Evolutionary conservation across 1,140 invertebrate genomes (phyloP).

Genomic region (Meloidogyne hapla): DNA sequence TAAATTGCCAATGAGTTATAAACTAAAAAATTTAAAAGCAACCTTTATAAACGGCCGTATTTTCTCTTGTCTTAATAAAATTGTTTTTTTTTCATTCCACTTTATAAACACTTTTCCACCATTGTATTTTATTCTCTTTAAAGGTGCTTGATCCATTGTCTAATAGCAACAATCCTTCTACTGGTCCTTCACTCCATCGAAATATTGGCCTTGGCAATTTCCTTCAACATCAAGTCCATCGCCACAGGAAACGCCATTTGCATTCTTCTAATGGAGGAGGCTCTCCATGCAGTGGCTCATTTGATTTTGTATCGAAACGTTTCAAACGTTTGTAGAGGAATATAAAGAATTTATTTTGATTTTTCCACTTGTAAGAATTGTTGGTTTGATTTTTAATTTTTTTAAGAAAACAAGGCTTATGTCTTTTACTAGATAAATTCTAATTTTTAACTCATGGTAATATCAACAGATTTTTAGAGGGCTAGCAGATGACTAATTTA

Average conservation of each 20-base stretch:
- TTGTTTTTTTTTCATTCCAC: too few relatives aligned
- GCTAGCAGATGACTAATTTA: too few relatives aligned
- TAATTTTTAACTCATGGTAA: too few relatives aligned
- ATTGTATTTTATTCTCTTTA: conserved; percentile 8
- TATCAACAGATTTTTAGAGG: too few relatives aligned
- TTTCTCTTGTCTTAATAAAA: too few relatives aligned
- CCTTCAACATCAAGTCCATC: conserved; percentile 46
- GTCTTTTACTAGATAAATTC: not conserved
- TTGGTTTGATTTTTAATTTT: not conserved
- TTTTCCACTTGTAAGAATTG: not conserved
- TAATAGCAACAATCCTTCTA: conserved; percentile 30
- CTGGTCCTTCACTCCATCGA: conserved; percentile 29
- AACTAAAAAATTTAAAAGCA: too few relatives aligned
- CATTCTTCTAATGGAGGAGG: conserved; percentile 45
- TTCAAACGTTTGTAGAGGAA: conserved; percentile 46
- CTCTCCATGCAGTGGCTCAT: conserved; percentile 8
- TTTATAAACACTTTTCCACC: not conserved
- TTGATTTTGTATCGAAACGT: conserved; percentile 38
- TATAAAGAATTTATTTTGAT: not conserved
- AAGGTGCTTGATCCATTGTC: conserved; percentile 34
- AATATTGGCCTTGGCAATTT: conserved; percentile 52
- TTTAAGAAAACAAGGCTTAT: not conserved
- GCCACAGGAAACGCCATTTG: conserved; percentile 51
- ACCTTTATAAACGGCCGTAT: too few relatives aligned
- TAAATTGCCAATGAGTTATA: too few relatives aligned